phyloP scores from a whole-genome alignment of 2,113 vertebrate genomes.

The Notothenia coriiceps region DNA sequence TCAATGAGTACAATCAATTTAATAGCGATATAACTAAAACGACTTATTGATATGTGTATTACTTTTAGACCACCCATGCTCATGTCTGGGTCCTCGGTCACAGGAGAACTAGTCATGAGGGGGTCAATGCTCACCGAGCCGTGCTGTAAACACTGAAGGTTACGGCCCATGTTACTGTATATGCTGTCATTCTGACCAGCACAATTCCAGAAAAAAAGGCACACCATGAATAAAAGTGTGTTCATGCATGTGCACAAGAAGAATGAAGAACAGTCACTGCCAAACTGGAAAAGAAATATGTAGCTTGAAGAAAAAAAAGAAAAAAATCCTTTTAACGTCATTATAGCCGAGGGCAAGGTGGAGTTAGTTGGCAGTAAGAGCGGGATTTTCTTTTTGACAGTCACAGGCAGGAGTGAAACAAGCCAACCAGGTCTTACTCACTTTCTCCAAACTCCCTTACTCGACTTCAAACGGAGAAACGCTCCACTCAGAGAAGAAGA shows the following conservation, averaged over 20 bases:
- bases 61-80: slow-evolving; percentile 10
- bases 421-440: slow-evolving; percentile 27
- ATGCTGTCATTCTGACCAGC: slow-evolving; percentile 1
- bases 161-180: slow-evolving; percentile 1
- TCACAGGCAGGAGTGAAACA: slow-evolving; percentile 17
- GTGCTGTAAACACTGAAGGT: slow-evolving; percentile 5
- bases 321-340: background rate
- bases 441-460: background rate
- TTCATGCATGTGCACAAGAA: background rate
- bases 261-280: background rate
- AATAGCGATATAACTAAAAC: background rate
- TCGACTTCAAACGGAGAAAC: background rate
- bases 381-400: slow-evolving; percentile 7
- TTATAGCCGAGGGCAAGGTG: background rate
- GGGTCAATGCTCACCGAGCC: slow-evolving; percentile 15
- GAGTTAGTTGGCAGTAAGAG: slow-evolving; percentile 14
- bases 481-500: slow-evolving; percentile 13
- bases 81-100: background rate
- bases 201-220: slow-evolving; percentile 3
- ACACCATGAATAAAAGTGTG: background rate
- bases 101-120: background rate
- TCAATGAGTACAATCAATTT: background rate
- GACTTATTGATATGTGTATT: background rate
- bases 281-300: background rate
- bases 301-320: background rate